These are phyloP conservation scores for Glossosoma conforme DNA, from an alignment of 1,140 invertebrate species.

Conservation along the genomic window DNA sequence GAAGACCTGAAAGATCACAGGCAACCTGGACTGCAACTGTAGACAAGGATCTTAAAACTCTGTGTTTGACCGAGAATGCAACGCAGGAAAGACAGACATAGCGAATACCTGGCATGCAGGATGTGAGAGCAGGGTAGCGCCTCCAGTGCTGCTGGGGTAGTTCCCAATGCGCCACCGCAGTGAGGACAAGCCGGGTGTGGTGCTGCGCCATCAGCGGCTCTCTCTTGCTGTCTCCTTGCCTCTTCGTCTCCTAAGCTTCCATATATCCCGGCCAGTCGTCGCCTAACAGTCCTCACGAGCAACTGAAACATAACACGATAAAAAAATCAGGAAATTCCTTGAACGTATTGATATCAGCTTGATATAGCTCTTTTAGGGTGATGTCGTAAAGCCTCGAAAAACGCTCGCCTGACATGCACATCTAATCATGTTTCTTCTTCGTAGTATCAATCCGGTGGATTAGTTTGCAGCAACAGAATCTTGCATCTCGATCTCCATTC, in stretches of 20 bases:
- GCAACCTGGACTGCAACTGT: no score
- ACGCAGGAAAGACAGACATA: no score
- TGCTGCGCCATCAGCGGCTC: conserved; percentile 67
- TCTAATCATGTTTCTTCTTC: no score
- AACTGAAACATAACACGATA: conserved; percentile 51
- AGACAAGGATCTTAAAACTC: no score
- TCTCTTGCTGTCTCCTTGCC: conserved; percentile 66
- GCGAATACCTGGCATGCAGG: conserved; percentile 75
- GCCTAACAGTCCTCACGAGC: conserved; percentile 68
- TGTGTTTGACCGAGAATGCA: no score
- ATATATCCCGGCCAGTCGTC: conserved; percentile 71
- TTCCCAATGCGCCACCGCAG: conserved; percentile 68
- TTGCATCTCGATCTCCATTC: no score
- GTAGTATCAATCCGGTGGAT: no score
- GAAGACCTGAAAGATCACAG: no score
- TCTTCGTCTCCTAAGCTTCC: conserved; percentile 73
- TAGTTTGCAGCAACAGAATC: no score
- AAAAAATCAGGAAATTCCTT: not conserved
- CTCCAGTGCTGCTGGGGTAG: conserved; percentile 60
- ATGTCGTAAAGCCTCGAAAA: no score
- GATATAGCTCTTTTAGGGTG: no score
- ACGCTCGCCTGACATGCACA: no score
- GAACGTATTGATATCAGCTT: not conserved
- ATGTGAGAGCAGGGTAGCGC: conserved; percentile 80
- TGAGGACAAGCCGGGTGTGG: conserved; percentile 71